Evolutionary conservation across 2,113 vertebrate genomes (phyloP), one percentile per base, ranked within the genome.

Genomic region (Neodon shergylaensis): DNA sequence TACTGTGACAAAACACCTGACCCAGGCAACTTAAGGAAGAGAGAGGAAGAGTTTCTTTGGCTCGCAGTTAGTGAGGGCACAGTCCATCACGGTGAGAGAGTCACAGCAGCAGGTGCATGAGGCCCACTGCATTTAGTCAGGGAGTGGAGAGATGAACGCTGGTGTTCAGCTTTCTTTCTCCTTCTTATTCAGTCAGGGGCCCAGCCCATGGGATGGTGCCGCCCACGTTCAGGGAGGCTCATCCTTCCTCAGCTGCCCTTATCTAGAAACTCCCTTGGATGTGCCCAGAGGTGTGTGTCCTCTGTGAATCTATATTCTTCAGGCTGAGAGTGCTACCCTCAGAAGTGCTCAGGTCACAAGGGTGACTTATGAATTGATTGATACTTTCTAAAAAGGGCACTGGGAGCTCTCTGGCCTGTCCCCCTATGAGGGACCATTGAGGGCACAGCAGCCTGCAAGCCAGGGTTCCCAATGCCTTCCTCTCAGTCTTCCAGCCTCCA

Each of bases 71-170:
- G 8, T 21, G 42, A 66, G 63, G 42, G 13, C 81, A 28, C 39
- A 65, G 82, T 24, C 28, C 39, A 19, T 44, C 9, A 12, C 7
- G 16, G 82, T 33, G n/a, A 28, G 24, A 11, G 28, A 84, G 39
- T 17, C 82, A 28, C 28, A 8, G 58, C 0, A 1, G 26, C 16
- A 33, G 81, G 26, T 12, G 5, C 4, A 4, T 1, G 2, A 47
- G 61, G n/a, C 22, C 44, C 9, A 22, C 17, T 12, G 5, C 65
- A 33, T 22, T 16, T 63, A 26, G 21, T 84, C 58, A 42, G 81
- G 81, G n/a, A 79, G 31, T 21, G 31, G 49, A 79, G 33, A 36
- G 33, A 54, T 10, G 31, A 36, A 42, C 0, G 9, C 17, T 33
- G 63, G 28, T 3, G 26, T 7, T 66, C 61, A 66, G 28, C 39